Base-by-base conservation (phyloP, 2,797 vertebrate genomes). In the Girardinus metallicus region DNA sequence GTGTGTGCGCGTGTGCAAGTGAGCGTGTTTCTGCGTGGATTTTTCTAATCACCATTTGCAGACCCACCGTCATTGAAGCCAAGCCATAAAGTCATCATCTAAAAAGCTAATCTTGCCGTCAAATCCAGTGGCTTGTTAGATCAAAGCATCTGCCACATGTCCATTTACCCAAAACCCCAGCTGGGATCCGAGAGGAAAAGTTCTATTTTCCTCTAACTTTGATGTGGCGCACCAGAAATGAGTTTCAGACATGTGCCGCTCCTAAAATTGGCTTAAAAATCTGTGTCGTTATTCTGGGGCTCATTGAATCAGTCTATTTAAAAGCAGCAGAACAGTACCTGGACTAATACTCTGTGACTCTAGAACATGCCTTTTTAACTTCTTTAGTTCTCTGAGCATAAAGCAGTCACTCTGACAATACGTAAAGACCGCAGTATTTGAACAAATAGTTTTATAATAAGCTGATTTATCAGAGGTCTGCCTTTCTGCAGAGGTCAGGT, bases 141-240 rank as follows among this genome's bases (percentile, higher is more conserved):
- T 95, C 90, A 93, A 94, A 92, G 92, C 84, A 83, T 64, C 71
- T 75, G 87, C 91, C 93, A 92, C 91, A 94, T 93, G 91, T 93
- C 90, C 84, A 90, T 86, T 80, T 79, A 79, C 85, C 81, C 86
- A 26, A 76, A 86, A 82, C 83, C 86, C 78, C 76, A 85, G 86
- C 86, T 87, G 85, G 82, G 90, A 91, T 92, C 94, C 85, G 78
- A 88, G 89, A 94, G 92, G 86, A 92, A 91, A 93, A 93, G 86
- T 91, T 88, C 80, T 83, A 92, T 90, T 92, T 91, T 91, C 88
- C 91, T 88, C 70, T 72, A 83, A 70, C 94, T 95, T 91, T 95
- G 92, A 96, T 95, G 94, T 94, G 93, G 94, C 83, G 85, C 68
- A 81, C 90, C 88, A 91, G 86, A 93, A 94, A 93, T 89, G 85